phyloP scores from a whole-genome alignment of 1,140 invertebrate genomes.

The Drosophila baimaii region DNA sequence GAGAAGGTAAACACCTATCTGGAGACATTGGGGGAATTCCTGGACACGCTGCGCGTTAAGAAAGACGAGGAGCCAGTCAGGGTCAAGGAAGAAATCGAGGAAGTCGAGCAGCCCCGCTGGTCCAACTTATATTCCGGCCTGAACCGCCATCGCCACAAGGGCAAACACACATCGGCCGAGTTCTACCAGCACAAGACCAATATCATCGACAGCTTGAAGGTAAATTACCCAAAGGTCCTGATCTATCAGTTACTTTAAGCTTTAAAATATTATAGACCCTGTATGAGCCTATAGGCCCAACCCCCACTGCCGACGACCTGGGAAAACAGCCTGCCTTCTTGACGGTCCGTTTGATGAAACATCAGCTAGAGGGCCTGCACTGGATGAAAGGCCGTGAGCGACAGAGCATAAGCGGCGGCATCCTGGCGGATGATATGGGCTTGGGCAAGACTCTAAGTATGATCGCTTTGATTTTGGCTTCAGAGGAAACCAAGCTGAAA shows the following conservation, averaged over 20 bases:
- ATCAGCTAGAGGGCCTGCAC: constrained; percentile 86
- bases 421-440: constrained; percentile 67
- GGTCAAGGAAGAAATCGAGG: neutral
- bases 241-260: neutral
- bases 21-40: constrained; percentile 6
- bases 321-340: constrained; percentile 33
- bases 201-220: constrained; percentile 50
- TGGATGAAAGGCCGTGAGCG: constrained; percentile 94
- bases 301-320: constrained; percentile 9
- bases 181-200: constrained; percentile 52
- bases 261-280: constrained; percentile 20
- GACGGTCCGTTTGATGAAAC: constrained; percentile 37
- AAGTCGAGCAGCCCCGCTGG: constrained; percentile 29
- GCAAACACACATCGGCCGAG: constrained; percentile 15
- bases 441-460: constrained; percentile 93
- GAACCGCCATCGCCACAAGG: constrained; percentile 36
- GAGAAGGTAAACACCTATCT: constrained; percentile 13
- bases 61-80: neutral
- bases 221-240: neutral
- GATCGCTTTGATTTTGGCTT: constrained; percentile 90
- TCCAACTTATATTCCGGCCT: constrained; percentile 37
- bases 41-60: constrained; percentile 33
- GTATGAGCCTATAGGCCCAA: constrained; percentile 29
- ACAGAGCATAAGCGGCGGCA: constrained; percentile 85
- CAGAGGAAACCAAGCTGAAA: constrained; percentile 30